phyloP scores from a whole-genome alignment of 2,888 invertebrate species.

The Mermis nigrescens region DNA sequence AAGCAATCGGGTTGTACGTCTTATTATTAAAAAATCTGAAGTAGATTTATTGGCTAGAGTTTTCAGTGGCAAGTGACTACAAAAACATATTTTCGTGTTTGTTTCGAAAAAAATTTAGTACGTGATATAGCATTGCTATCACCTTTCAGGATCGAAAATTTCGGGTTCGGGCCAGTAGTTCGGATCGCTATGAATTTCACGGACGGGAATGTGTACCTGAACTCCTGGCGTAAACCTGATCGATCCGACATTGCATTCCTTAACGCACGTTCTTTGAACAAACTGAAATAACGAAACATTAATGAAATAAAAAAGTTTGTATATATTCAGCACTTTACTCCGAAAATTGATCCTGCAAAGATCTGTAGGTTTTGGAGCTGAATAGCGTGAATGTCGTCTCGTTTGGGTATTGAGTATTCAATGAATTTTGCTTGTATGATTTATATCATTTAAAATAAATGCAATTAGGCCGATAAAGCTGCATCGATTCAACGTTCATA shows the following conservation, averaged over 20 bases:
- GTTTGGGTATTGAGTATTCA: too few relatives aligned
- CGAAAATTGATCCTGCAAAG: too few relatives aligned
- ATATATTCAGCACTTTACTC: too few relatives aligned
- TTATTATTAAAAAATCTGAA: background rate
- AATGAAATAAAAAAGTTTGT: too few relatives aligned
- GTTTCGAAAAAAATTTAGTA: background rate
- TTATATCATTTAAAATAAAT: too few relatives aligned
- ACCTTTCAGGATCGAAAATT: conserved; percentile 21
- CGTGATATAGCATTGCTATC: background rate
- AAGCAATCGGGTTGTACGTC: conserved; percentile 10
- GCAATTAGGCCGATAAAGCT: too few relatives aligned
- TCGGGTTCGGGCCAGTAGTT: conserved; percentile 21
- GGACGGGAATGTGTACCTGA: conserved; percentile 13
- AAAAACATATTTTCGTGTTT: too few relatives aligned
- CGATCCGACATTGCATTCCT: conserved; percentile 17
- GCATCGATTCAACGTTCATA: too few relatives aligned
- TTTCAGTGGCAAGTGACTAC: too few relatives aligned
- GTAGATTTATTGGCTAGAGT: background rate
- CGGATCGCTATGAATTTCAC: conserved; percentile 16
- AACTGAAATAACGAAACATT: conserved; percentile 20
- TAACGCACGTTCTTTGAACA: conserved; percentile 18
- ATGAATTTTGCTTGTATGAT: too few relatives aligned
- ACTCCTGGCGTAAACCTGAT: conserved; percentile 17
- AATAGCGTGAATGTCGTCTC: too few relatives aligned
- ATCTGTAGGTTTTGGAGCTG: too few relatives aligned